phyloP scores from a whole-genome alignment of 2,888 invertebrate species.

The Phaonia tiefii region DNA sequence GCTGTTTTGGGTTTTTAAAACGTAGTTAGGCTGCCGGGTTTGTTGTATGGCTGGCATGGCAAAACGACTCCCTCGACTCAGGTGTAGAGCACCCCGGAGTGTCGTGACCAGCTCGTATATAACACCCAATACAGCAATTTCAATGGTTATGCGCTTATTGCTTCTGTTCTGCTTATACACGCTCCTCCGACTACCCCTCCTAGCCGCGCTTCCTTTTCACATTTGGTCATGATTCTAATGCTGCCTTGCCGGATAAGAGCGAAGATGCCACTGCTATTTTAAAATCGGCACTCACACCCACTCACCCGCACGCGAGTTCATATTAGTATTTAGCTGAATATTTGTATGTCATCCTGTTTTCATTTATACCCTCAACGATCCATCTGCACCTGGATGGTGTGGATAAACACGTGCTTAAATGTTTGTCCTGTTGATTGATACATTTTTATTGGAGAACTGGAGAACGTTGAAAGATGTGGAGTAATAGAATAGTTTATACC shows the following conservation, averaged over 20 bases:
- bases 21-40: conserved; percentile 79
- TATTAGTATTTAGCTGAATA: conserved; percentile 7
- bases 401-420: not conserved
- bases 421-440: not conserved
- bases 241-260: conserved; percentile 29
- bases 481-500: conserved; percentile 13
- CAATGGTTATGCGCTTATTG: conserved; percentile 76
- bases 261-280: conserved; percentile 48
- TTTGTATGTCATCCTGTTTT: conserved; percentile 10
- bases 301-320: conserved; percentile 20
- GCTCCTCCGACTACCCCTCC: conserved; percentile 21
- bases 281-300: conserved; percentile 22
- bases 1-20: conserved; percentile 81
- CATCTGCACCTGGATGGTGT: not conserved
- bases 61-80: conserved; percentile 80
- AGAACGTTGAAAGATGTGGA: conserved; percentile 9
- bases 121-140: conserved; percentile 81
- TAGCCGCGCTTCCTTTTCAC: conserved; percentile 38
- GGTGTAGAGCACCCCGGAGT: conserved; percentile 81
- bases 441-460: conserved; percentile 4
- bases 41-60: conserved; percentile 65
- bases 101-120: conserved; percentile 80
- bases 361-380: not conserved
- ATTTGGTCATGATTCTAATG: conserved; percentile 59
- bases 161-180: conserved; percentile 50